Base-by-base conservation (phyloP, 1,140 invertebrate species). In the Atta colombica region DNA sequence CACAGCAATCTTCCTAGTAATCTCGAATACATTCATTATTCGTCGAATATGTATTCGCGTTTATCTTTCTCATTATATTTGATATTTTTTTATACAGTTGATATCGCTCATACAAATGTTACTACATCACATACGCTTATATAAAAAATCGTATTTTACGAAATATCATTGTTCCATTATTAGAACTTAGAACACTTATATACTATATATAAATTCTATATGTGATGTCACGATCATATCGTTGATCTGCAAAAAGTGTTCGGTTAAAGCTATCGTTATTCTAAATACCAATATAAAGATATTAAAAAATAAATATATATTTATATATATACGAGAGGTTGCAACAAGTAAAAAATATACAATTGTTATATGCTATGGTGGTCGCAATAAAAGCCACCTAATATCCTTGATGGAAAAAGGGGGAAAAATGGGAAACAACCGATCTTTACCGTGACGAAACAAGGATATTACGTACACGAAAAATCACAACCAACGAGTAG, bases 401-500 rank as follows among this genome's bases (percentile, higher is more conserved):
- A 84, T 74, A 74, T 61, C 55, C 39, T 74, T 71, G 55, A 60
- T 28, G 2, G n/a, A n/a, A 12, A 5, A 35, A 35, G 53, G 6
- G 35, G 35, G 31, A 6, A 31, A 31, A 25, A 14, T 66, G 39
- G 61, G 81, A 86, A 31, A 86, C 14, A 84, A 74, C 25, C 45
- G 39, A 84, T 72, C 39, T 61, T 69, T 51, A 84, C 14, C 80
- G 69, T 68, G 31, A 51, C 55, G 39, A 81, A 84, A 63, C 39
- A 45, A 69, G 66, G 55, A 82, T 82, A 82, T 82, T 82, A 82
- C 68, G 28, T 60, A 58, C 25, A 86, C 28, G 49, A 87, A 91
- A 90, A 92, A 93, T 93, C 92, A 93, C 92, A 93, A 93, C 88
- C 91, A 88, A 88, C 89, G 92, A 93, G 91, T 88, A 82, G 91